Evolutionary conservation across 2,888 invertebrate species (phyloP), one percentile per base, ranked within the genome.

Genomic region (Eudasyphora cyanicolor): DNA sequence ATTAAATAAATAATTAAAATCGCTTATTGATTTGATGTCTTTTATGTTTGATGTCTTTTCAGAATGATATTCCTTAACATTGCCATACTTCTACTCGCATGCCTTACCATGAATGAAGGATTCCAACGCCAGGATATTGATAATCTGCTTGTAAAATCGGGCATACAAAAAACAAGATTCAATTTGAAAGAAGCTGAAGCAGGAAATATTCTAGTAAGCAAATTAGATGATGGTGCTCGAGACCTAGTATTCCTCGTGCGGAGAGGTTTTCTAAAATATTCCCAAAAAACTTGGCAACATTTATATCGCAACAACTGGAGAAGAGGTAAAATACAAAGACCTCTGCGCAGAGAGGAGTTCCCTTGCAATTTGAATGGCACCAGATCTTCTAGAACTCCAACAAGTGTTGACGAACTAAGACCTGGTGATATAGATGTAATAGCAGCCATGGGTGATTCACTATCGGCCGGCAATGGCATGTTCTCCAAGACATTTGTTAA

Each of bases 351-450:
- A 2, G 82, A 87, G 14, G 88, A 89, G 14, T 93, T 93, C 87
- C 92, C 91, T 1, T 93, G 93, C 64, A 82, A 89, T 42, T 85
- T 90, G 21, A 89, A 89, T 45, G 86, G 89, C n/a, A 88, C 89
- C 0, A 89, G 92, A 0, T 92, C 92, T 0, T 45, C 21, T 0
- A 85, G 29, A 2, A 84, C 92, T 7, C 94, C 95, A 0, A 91
- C 88, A 5, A 93, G 92, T 21, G 94, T 95, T n/a, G 93, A 95
- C 87, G 88, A 91, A 67, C 86, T 95, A 60, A 91, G 93, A 8
- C 89, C 89, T 12, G 94, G 94, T 5, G 95, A 95, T 87, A 93
- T 95, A 29, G 94, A 94, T 85, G 90, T 95, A 0, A 91, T 95
- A 29, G 94, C 91, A 0, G 93, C 94, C 0, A 90, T 95, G 73